Percentiles rank a stretch among this genome's conserved stretches.
Conservation (phyloP, 2,797 vertebrate species). For the Bryconaethiops microstoma region DNA sequence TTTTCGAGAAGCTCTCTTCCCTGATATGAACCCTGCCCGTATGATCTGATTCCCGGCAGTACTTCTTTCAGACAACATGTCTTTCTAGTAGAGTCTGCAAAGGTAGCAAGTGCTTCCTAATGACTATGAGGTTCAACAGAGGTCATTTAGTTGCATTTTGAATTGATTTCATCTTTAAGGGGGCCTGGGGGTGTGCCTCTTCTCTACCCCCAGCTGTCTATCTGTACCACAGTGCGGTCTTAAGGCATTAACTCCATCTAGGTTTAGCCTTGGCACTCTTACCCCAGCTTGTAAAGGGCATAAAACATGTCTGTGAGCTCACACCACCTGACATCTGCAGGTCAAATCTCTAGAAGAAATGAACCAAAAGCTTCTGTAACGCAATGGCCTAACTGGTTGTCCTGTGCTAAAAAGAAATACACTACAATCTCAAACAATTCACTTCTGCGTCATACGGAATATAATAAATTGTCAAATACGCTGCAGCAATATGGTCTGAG, state of each 20-base stretch:
- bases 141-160: conserved; percentile 32
- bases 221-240: background rate
- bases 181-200: background rate
- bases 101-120: conserved; percentile 2
- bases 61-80: background rate
- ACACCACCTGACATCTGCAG: background rate
- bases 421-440: background rate
- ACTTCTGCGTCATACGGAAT: background rate
- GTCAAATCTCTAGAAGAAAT: background rate
- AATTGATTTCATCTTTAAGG: background rate
- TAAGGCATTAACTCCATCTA: conserved; percentile 3
- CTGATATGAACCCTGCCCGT: conserved; percentile 53
- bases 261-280: background rate
- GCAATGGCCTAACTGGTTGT: background rate
- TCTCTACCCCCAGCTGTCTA: background rate
- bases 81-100: conserved; percentile 32
- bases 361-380: background rate
- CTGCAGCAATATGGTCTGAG: too few relatives aligned
- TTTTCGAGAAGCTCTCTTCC: conserved; percentile 59
- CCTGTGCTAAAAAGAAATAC: background rate
- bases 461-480: too few relatives aligned
- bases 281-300: background rate
- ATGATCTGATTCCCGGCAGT: conserved; percentile 30
- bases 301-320: background rate
- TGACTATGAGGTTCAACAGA: conserved; percentile 6